Conservation (phyloP, 2,113 vertebrate genomes). For the Hemibagrus wyckioides region DNA sequence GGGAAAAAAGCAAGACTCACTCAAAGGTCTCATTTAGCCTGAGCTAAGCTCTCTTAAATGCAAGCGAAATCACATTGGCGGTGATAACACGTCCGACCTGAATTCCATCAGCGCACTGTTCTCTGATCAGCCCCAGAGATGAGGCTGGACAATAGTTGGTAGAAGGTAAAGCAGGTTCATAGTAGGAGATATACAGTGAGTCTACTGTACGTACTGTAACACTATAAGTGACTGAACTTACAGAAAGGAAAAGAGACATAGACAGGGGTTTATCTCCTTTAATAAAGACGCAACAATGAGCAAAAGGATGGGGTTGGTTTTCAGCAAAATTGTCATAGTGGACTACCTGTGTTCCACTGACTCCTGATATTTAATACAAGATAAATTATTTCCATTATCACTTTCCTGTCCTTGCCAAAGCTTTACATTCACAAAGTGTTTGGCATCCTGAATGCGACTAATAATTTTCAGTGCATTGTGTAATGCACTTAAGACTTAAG, state of each 20-base stretch:
- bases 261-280: conserved; percentile 17
- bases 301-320: conserved; percentile 27
- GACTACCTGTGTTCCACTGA: not conserved
- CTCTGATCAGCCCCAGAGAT: conserved; percentile 51
- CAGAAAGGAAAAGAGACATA: conserved; percentile 33
- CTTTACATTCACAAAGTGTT: not conserved
- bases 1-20: conserved; percentile 61
- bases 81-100: conserved; percentile 62
- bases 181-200: conserved; percentile 45
- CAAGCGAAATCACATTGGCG: conserved; percentile 57
- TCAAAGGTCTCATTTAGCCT: conserved; percentile 69
- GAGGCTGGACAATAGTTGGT: conserved; percentile 50
- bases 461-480: not conserved
- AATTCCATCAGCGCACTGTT: conserved; percentile 52
- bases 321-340: conserved; percentile 22
- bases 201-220: conserved; percentile 46
- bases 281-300: conserved; percentile 10
- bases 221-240: conserved; percentile 16
- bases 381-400: not conserved
- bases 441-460: not conserved
- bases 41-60: conserved; percentile 59
- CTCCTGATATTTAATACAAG: not conserved
- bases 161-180: conserved; percentile 41
- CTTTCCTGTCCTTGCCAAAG: not conserved
- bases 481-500: not conserved